Percentiles rank a stretch among this genome's conserved stretches.
Conservation (phyloP, 2,888 invertebrate genomes). For the Dendrolimus houi region DNA sequence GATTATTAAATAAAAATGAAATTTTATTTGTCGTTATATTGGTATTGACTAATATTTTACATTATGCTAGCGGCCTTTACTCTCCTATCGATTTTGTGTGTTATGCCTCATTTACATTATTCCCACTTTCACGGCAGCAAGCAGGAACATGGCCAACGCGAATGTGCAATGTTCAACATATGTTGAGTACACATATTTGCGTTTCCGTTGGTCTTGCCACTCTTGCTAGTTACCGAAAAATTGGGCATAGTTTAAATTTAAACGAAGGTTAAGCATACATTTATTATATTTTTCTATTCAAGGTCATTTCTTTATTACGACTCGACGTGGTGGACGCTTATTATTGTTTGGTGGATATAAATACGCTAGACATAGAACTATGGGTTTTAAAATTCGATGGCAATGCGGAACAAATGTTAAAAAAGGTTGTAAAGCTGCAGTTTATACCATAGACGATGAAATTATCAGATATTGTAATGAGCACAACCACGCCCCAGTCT, state of each 20-base stretch:
- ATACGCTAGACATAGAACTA: conserved; percentile 2
- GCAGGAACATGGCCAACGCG: too few species aligned
- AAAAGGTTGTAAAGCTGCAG: conserved; percentile 7
- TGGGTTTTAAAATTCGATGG: conserved; percentile 8
- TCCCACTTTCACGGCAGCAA: too few species aligned
- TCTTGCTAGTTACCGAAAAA: too few species aligned
- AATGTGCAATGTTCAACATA: too few species aligned
- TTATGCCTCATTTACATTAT: neutral
- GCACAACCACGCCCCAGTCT: too few species aligned
- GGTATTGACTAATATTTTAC: too few species aligned
- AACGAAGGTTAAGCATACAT: too few species aligned
- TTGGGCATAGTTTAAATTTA: neutral
- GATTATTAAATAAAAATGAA: neutral
- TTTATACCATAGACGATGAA: conserved; percentile 5
- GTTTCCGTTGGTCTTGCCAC: too few species aligned
- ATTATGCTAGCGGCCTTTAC: too few species aligned
- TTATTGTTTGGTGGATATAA: conserved; percentile 1
- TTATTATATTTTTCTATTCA: neutral
- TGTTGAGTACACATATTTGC: too few species aligned
- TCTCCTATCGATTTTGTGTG: neutral
- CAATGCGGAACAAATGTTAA: conserved; percentile 8
- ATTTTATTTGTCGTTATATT: neutral
- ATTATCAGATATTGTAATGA: neutral
- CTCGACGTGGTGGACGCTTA: neutral
- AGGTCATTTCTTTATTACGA: neutral